Conservation (phyloP, 53 echinoderm and acorn worm genomes). For the Paelopatides confundens region DNA sequence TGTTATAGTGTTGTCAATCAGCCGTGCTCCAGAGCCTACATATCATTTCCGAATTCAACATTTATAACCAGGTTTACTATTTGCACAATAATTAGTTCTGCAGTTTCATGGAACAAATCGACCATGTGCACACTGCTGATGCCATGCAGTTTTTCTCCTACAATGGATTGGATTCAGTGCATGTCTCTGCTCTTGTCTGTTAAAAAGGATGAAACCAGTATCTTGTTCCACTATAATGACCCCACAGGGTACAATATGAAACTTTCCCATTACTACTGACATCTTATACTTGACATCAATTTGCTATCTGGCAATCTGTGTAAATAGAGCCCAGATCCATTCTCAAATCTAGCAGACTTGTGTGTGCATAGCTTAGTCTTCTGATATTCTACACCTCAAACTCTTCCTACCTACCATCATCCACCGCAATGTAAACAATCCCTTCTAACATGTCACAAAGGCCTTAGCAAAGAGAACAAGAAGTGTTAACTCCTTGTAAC, state of each 20-base stretch:
- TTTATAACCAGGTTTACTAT: too few species aligned
- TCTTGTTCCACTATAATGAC: conserved; percentile 1
- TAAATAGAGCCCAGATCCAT: conserved; percentile 1
- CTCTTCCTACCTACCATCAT: not conserved
- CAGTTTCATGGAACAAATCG: too few species aligned
- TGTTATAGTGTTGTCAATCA: too few species aligned
- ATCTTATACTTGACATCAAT: not conserved
- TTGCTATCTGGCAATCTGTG: not conserved
- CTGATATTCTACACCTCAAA: not conserved
- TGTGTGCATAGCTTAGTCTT: not conserved
- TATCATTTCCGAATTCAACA: too few species aligned
- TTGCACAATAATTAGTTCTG: too few species aligned
- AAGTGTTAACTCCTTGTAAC: conserved; percentile 13
- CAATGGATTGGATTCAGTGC: not conserved
- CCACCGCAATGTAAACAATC: not conserved
- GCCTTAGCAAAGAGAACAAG: not conserved
- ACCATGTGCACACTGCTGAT: too few species aligned
- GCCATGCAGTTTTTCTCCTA: too few species aligned
- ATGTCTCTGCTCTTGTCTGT: too few species aligned
- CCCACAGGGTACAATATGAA: not conserved
- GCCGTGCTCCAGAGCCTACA: too few species aligned
- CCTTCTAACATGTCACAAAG: not conserved
- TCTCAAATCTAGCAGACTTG: not conserved
- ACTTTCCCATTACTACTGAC: not conserved
- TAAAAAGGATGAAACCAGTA: not conserved